phyloP scores from a whole-genome alignment of 2,113 vertebrate species.

The Lathamus discolor region DNA sequence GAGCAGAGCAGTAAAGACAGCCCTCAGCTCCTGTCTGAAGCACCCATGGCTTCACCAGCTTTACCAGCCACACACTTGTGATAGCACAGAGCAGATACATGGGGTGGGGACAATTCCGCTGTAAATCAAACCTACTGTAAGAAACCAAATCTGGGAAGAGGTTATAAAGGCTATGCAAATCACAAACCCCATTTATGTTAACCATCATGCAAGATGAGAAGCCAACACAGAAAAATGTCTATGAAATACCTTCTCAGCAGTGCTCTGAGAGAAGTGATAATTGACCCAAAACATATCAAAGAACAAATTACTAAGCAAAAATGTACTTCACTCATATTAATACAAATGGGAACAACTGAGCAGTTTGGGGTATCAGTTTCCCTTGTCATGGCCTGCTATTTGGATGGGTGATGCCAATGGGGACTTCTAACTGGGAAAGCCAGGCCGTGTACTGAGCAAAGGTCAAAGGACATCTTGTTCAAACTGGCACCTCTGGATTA shows the following conservation, averaged over 20 bases:
- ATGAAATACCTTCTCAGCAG: background rate
- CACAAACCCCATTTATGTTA: background rate
- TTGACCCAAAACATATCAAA: background rate
- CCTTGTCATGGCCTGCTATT: background rate
- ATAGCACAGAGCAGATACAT: accelerated
- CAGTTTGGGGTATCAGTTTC: background rate
- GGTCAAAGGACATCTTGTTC: background rate
- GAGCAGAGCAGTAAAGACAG: background rate
- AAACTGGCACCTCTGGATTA: background rate
- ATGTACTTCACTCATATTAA: background rate
- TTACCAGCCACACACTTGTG: background rate
- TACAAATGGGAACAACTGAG: background rate
- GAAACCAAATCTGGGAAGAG: background rate
- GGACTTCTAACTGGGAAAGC: background rate
- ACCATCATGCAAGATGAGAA: background rate
- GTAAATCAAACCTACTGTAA: background rate
- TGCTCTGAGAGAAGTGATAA: background rate
- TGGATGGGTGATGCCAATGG: accelerated
- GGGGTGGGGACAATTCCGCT: background rate
- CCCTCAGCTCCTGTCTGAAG: background rate
- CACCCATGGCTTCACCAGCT: background rate
- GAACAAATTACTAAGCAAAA: background rate
- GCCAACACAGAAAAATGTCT: background rate
- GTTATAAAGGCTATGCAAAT: background rate
- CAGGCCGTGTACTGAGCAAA: accelerated